These are phyloP conservation scores for Apteryx mantelli DNA, from an alignment of 2,113 vertebrate species.

Conservation along the genomic window DNA sequence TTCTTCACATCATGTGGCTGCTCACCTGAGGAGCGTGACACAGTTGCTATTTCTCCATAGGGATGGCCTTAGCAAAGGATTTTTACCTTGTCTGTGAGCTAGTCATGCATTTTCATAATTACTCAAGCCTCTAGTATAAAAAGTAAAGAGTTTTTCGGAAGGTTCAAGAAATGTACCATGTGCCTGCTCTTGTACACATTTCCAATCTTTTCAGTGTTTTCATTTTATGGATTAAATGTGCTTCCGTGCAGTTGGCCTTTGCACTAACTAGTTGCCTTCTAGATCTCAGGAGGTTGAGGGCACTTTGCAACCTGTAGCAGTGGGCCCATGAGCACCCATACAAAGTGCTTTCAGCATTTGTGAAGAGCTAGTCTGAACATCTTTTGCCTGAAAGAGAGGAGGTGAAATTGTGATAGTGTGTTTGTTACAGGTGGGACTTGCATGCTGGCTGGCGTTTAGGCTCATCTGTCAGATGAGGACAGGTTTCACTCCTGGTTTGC, in stretches of 20 bases:
- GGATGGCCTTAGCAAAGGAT: not conserved
- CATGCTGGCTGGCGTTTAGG: rapidly evolving
- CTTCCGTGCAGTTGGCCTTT: not conserved
- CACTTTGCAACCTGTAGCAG: not conserved
- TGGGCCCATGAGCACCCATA: no score
- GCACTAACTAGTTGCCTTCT: not conserved
- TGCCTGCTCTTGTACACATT: not conserved
- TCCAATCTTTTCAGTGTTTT: not conserved
- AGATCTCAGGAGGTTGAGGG: not conserved
- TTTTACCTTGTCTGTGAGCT: not conserved
- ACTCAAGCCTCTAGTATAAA: not conserved
- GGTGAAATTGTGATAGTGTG: rapidly evolving
- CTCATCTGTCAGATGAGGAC: not conserved
- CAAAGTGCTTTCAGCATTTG: not conserved
- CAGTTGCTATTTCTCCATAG: not conserved
- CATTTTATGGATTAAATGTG: not conserved
- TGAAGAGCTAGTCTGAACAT: not conserved
- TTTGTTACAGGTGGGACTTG: not conserved
- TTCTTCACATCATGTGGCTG: not conserved
- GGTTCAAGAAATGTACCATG: not conserved
- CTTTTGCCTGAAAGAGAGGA: not conserved
- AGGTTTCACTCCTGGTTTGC: not conserved
- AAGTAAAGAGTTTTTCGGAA: not conserved
- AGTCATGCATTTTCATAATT: not conserved
- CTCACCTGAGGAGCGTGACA: not conserved